Percentiles rank a stretch among this genome's conserved stretches.
Evolutionary conservation across 2,113 vertebrate species (phyloP).

Genomic region (Spea bombifrons): DNA sequence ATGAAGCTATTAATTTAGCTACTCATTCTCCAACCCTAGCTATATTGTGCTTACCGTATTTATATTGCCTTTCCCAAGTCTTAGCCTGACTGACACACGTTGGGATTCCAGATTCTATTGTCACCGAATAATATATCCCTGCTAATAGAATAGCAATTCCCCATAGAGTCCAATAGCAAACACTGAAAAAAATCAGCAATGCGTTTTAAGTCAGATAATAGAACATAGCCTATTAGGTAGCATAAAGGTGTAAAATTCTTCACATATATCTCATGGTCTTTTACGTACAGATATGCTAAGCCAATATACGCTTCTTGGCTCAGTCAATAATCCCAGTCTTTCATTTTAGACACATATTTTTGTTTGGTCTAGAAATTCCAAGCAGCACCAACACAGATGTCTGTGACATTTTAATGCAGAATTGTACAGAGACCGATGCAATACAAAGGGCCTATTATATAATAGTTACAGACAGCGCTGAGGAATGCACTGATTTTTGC

Average conservation of each 20-base stretch:
- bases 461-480: neutral
- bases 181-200: too few relatives aligned
- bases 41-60: too few relatives aligned
- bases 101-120: too few relatives aligned
- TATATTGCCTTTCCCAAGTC: too few relatives aligned
- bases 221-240: neutral
- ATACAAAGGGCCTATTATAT: slow-evolving; percentile 30
- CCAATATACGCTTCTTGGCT: slow-evolving; percentile 20
- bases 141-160: too few relatives aligned
- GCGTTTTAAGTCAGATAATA: too few relatives aligned
- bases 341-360: slow-evolving; percentile 33
- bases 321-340: slow-evolving; percentile 34
- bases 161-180: too few relatives aligned
- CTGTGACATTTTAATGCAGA: slow-evolving; percentile 24
- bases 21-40: too few relatives aligned
- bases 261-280: neutral
- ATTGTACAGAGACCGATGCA: slow-evolving; percentile 28
- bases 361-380: slow-evolving; percentile 37
- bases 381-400: slow-evolving; percentile 37
- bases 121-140: too few relatives aligned
- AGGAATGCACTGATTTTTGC: neutral
- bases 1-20: too few relatives aligned
- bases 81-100: too few relatives aligned
- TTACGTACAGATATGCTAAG: slow-evolving; percentile 12
- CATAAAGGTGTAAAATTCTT: neutral